A percentile compares a stretch with the other conserved stretches of the same genome.
phyloP scores from a whole-genome alignment of 2,113 vertebrate genomes.

The Maylandia zebra region DNA sequence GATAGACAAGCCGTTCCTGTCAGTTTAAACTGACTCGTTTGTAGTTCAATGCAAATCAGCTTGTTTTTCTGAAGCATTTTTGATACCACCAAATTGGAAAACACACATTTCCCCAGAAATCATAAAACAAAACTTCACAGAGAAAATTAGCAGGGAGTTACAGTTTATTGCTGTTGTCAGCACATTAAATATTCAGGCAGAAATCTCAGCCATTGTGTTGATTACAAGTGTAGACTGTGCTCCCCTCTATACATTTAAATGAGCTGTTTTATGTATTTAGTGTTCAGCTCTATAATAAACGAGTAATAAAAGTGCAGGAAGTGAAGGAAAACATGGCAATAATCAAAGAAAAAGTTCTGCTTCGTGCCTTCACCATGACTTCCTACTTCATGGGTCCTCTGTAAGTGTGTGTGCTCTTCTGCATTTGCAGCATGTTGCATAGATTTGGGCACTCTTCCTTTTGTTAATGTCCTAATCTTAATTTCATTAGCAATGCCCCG shows the following conservation, averaged over 20 bases:
- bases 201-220: neutral
- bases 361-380: neutral
- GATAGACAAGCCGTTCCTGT: neutral
- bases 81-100: neutral
- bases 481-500: neutral
- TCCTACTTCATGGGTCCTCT: neutral
- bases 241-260: neutral
- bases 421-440: neutral
- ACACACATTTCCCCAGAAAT: neutral
- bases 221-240: neutral
- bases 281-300: neutral
- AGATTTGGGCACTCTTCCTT: neutral
- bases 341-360: neutral
- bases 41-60: neutral
- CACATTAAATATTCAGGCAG: neutral
- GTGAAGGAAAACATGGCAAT: neutral
- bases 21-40: neutral
- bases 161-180: neutral
- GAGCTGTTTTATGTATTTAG: neutral
- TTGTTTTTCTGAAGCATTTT: neutral
- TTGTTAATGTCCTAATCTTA: neutral
- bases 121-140: neutral
- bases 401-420: neutral
- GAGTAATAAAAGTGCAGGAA: neutral
- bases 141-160: neutral